Percentiles rank a stretch among this genome's conserved stretches.
Conservation (phyloP, 2,888 invertebrate species). For the Iselma pallidipennis region DNA sequence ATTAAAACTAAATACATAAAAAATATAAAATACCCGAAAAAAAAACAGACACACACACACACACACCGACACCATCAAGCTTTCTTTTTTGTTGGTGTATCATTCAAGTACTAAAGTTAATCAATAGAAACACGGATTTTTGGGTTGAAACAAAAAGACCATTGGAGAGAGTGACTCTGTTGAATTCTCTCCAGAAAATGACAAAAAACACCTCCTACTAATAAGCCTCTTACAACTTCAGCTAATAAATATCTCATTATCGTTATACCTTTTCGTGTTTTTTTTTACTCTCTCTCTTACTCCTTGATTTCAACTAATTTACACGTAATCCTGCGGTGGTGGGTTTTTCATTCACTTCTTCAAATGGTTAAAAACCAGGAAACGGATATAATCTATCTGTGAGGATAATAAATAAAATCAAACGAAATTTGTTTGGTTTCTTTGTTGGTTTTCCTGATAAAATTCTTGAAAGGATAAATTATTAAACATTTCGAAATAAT, state of each 20-base stretch:
- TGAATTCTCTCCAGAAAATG: conserved; percentile 18
- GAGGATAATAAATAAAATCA: too few relatives aligned
- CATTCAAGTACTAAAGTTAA: conserved; percentile 19
- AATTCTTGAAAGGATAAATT: too few relatives aligned
- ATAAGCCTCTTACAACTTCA: conserved; percentile 17
- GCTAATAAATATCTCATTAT: conserved; percentile 23
- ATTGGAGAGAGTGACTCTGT: not conserved
- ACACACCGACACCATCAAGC: too few relatives aligned
- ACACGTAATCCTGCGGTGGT: not conserved
- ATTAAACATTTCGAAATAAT: too few relatives aligned
- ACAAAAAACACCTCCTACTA: conserved; percentile 18
- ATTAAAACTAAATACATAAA: too few relatives aligned
- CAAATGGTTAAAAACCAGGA: too few relatives aligned
- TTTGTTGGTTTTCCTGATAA: too few relatives aligned
- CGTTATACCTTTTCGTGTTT: not conserved
- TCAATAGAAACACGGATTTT: conserved; percentile 19
- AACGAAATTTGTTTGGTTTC: too few relatives aligned
- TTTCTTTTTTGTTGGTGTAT: conserved; percentile 11
- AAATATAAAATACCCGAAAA: too few relatives aligned
- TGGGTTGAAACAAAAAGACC: conserved; percentile 16
- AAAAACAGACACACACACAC: too few relatives aligned
- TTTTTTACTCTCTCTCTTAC: too few relatives aligned
- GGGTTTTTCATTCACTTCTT: not conserved
- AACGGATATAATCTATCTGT: too few relatives aligned
- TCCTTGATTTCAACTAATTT: not conserved